phyloP scores from a whole-genome alignment of 2,888 invertebrate species.

The Fissipunctia ypsillon region DNA sequence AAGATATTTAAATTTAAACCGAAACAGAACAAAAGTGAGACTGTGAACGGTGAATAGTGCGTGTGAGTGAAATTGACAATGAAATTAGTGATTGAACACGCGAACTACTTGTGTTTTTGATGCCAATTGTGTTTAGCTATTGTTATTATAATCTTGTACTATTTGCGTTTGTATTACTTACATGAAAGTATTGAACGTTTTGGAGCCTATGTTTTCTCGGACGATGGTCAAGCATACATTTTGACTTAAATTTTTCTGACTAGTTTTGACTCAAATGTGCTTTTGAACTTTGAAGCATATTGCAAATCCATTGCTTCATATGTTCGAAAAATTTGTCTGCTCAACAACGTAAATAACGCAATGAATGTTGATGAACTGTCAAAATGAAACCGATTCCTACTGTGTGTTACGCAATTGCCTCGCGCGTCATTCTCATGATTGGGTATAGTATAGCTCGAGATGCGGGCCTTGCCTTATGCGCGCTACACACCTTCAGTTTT shows the following conservation, averaged over 20 bases:
- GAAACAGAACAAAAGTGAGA: constrained; percentile 62
- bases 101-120: constrained; percentile 40
- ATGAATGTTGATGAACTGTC: too few relatives aligned
- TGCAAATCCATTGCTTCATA: too few relatives aligned
- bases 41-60: constrained; percentile 52
- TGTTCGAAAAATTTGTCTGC: too few relatives aligned
- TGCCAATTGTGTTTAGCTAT: constrained; percentile 17
- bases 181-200: not conserved
- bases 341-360: too few relatives aligned
- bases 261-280: not conserved
- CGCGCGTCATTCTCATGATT: too few relatives aligned
- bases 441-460: too few relatives aligned
- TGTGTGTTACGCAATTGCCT: too few relatives aligned
- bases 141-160: constrained; percentile 28
- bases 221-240: not conserved
- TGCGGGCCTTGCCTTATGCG: too few relatives aligned
- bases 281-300: too few relatives aligned
- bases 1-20: constrained; percentile 84
- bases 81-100: constrained; percentile 39
- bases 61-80: constrained; percentile 56
- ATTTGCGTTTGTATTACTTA: constrained; percentile 7
- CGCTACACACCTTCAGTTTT: too few relatives aligned
- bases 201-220: not conserved
- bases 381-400: too few relatives aligned
- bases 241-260: not conserved